Percentiles rank a stretch among this genome's conserved stretches.
Conservation (phyloP, 2,113 vertebrate species). For the Melanerpes aurifrons region DNA sequence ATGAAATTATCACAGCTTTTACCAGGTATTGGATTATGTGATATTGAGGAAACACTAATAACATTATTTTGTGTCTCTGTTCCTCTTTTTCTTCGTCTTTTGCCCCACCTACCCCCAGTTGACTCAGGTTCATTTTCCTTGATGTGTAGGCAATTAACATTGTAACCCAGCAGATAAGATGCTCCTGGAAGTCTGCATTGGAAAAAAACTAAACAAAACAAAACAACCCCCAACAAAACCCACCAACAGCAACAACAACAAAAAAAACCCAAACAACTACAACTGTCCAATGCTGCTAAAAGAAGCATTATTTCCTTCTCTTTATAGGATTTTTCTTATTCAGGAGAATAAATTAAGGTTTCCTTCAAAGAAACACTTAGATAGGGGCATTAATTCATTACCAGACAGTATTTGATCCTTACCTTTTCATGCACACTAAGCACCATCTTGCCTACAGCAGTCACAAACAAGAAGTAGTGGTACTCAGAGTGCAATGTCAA, state of each 20-base stretch:
- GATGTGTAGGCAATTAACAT: background rate
- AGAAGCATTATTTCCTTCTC: background rate
- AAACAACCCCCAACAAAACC: background rate
- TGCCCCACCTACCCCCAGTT: background rate
- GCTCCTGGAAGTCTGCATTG: background rate
- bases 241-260: background rate
- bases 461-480: background rate
- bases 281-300: background rate
- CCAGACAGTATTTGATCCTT: background rate
- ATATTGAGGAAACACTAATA: background rate
- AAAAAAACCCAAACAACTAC: background rate
- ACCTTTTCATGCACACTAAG: background rate
- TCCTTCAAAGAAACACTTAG: background rate
- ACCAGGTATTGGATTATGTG: background rate
- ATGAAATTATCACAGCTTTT: conserved; percentile 5
- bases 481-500: background rate
- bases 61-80: background rate
- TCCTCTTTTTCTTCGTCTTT: background rate
- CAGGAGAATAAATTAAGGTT: background rate
- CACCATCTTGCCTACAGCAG: background rate
- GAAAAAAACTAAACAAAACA: background rate
- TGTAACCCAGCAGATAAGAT: background rate
- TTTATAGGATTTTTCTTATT: background rate
- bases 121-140: background rate
- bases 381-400: background rate